Base-by-base conservation (phyloP, 2,888 invertebrate species). In the Agapetus fuscipes region DNA sequence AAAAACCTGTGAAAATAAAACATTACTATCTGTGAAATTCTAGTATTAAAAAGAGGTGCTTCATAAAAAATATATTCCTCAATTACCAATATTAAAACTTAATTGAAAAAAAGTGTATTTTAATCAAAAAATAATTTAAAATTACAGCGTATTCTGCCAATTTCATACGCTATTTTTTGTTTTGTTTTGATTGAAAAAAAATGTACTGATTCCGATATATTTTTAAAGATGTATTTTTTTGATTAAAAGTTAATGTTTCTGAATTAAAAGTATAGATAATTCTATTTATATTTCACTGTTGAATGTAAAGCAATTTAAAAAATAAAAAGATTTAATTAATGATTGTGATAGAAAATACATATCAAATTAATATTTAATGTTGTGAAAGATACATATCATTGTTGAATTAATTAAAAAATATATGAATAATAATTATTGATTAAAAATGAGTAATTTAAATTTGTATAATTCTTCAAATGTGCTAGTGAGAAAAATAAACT, bases 301-400 rank as follows among this genome's bases (percentile, higher is more conserved):
- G n/a, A 9, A 27, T 27, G 27, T 27, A n/a, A 27, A 27, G 27
- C 27, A 27, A 9, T 9, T 27, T 24, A 9, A 7, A 9, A 24
- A 24, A 24, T 9, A 24, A 24, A 24, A 24, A 5, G 27, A 31
- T 14, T 17, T 15, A 33, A 17, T 38, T 32, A 28, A 17, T 32
- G 5, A 12, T 13, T 11, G 38, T 29, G 20, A 15, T 38, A 17
- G 17, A 20, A 33, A 24, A 37, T 30, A 41, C 41, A 41, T 41
- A 41, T 41, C 41, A 37, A 10, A 29, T 3, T 27, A 35, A 20
- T 31, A 26, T 28, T 20, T 32, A 17, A 15, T 20, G 32, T 32
- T 32, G 32, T 32, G 32, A 32, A 32, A 32, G 20, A 20, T 6
- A 20, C 4, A 20, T 20, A 20, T 6, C 9, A 20, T 20, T 20